These are phyloP conservation scores for Danionella dracula DNA, from an alignment of 2,797 vertebrate genomes.

Conservation along the genomic window DNA sequence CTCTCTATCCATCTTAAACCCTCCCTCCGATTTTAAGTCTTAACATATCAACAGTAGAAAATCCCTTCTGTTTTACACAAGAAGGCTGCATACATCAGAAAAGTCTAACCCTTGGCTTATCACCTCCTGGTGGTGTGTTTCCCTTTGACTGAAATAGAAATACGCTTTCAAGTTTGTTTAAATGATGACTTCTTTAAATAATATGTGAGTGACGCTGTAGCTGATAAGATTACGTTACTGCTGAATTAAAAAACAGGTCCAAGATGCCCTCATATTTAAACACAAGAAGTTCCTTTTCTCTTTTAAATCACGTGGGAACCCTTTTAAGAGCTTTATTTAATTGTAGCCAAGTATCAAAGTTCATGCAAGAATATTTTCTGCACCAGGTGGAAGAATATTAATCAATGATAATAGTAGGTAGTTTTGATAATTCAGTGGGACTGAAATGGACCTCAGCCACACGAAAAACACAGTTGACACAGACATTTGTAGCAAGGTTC, in stretches of 20 bases:
- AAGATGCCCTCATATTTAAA: neutral
- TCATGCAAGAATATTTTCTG: constrained; percentile 48
- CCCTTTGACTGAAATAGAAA: too few relatives aligned
- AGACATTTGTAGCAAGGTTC: too few relatives aligned
- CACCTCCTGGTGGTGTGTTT: too few relatives aligned
- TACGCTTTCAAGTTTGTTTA: neutral
- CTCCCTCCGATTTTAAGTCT: constrained; percentile 26
- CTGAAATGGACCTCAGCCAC: constrained; percentile 44
- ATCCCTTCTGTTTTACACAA: neutral
- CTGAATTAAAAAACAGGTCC: neutral
- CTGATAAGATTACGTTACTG: neutral
- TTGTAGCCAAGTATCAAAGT: constrained; percentile 54
- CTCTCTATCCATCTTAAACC: constrained; percentile 21
- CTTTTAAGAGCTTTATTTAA: constrained; percentile 47
- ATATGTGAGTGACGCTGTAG: neutral
- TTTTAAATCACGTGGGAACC: constrained; percentile 49
- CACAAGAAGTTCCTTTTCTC: constrained; percentile 13
- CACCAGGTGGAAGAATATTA: constrained; percentile 52
- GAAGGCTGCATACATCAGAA: too few relatives aligned
- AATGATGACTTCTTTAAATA: neutral
- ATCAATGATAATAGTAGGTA: constrained; percentile 48
- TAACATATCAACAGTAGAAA: constrained; percentile 6
- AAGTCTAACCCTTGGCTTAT: too few relatives aligned
- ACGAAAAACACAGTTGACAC: constrained; percentile 37
- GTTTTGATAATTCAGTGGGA: constrained; percentile 44